These are phyloP conservation scores for Apamea monoglypha DNA, from an alignment of 2,888 invertebrate species.

Conservation along the genomic window DNA sequence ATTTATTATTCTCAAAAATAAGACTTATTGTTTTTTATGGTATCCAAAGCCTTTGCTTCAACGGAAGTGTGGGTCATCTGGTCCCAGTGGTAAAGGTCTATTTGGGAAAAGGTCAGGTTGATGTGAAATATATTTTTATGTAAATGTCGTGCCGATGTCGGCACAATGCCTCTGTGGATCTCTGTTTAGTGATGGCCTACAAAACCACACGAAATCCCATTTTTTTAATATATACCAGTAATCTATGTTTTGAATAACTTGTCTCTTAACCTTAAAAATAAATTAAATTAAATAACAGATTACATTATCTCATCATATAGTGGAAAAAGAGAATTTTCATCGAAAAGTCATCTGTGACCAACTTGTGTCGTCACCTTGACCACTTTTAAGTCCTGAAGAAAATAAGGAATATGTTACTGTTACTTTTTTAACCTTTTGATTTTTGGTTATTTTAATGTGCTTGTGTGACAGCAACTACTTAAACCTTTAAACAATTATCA, in stretches of 20 bases:
- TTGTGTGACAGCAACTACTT: too few relatives aligned
- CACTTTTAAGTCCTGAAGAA: not conserved
- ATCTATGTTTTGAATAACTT: not conserved
- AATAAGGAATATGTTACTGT: not conserved
- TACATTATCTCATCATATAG: not conserved
- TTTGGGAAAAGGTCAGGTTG: constrained; percentile 81
- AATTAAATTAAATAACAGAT: too few relatives aligned
- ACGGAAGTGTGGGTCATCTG: constrained; percentile 63
- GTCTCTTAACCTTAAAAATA: not conserved
- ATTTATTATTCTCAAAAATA: not conserved
- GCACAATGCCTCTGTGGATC: constrained; percentile 55
- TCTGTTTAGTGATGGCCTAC: constrained; percentile 51
- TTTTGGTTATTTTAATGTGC: not conserved
- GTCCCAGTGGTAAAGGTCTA: constrained; percentile 77
- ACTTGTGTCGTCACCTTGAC: too few relatives aligned
- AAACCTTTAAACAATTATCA: not conserved
- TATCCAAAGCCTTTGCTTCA: constrained; percentile 64
- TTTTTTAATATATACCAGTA: not conserved
- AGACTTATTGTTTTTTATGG: not conserved
- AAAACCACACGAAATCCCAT: constrained; percentile 14
- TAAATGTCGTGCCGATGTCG: constrained; percentile 71
- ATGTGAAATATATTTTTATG: constrained; percentile 77
- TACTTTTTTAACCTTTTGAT: not conserved
- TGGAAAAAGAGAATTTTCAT: not conserved
- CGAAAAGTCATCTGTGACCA: not conserved